Conservation (phyloP, 2,888 invertebrate species). For the Nebria salina region DNA sequence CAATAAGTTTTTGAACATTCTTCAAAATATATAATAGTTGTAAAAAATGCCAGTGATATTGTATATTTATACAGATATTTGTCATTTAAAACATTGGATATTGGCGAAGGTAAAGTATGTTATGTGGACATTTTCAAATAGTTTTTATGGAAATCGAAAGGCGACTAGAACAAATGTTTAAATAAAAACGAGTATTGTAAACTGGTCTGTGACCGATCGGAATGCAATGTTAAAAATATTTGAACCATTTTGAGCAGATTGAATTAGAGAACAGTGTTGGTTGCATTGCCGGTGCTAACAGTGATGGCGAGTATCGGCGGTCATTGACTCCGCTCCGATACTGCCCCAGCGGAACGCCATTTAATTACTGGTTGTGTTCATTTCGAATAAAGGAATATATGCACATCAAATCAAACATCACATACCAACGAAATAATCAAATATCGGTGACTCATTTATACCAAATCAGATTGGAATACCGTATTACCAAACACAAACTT, state of each 20-base stretch:
- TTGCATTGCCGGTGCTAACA: constrained; percentile 8
- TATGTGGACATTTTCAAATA: background rate
- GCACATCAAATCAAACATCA: background rate
- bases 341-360: constrained; percentile 4
- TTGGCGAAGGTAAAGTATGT: background rate
- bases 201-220: background rate
- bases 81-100: too few species aligned
- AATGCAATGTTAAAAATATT: background rate
- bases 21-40: too few species aligned
- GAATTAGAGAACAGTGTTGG: constrained; percentile 5
- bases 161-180: background rate
- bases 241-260: constrained; percentile 15
- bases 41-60: too few species aligned
- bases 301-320: background rate
- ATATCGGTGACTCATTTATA: background rate
- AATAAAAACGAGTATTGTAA: background rate
- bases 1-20: too few species aligned
- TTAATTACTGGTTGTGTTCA: constrained; percentile 14
- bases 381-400: background rate
- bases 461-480: background rate
- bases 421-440: background rate
- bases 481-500: too few species aligned
- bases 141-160: constrained; percentile 1
- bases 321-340: constrained; percentile 8
- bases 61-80: too few species aligned